Evolutionary conservation across 35 echinoderm and acorn worm species (phyloP).

Genomic region (Amphiura filiformis): DNA sequence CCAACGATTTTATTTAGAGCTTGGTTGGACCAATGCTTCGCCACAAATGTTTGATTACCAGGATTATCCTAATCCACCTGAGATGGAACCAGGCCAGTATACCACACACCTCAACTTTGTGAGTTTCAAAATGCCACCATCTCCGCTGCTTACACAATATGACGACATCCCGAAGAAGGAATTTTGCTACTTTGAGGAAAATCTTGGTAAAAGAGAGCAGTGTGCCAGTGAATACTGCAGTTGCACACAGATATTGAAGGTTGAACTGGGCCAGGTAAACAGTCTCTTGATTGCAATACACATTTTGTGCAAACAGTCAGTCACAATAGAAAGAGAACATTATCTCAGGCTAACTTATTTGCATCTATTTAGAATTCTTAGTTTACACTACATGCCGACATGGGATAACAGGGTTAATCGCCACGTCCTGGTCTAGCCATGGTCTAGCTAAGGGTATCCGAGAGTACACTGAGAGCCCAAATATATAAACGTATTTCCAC

Average conservation of each 20-base stretch:
- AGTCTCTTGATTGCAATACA: too few species aligned
- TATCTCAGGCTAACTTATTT: too few species aligned
- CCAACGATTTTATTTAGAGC: background rate
- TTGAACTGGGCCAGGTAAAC: background rate
- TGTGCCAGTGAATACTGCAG: background rate
- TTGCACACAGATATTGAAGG: background rate
- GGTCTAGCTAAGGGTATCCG: too few species aligned
- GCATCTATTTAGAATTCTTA: too few species aligned
- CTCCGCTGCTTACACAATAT: slow-evolving; percentile 43
- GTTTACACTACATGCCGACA: too few species aligned
- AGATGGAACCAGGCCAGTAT: background rate
- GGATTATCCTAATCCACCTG: background rate
- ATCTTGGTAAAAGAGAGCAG: background rate
- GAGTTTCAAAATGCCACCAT: slow-evolving; percentile 42
- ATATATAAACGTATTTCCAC: too few species aligned
- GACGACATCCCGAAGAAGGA: slow-evolving; percentile 36
- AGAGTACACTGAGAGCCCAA: too few species aligned
- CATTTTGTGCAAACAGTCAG: too few species aligned
- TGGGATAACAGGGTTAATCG: too few species aligned
- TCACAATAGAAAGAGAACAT: too few species aligned
- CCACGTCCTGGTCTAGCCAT: too few species aligned
- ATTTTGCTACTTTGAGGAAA: slow-evolving; percentile 13
- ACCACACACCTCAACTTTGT: slow-evolving; percentile 39
- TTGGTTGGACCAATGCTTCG: background rate
- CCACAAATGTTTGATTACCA: background rate